Percentiles rank a stretch among this genome's conserved stretches.
Evolutionary conservation across 2,113 vertebrate species (phyloP).

Genomic region (Aspiorhynchus laticeps): DNA sequence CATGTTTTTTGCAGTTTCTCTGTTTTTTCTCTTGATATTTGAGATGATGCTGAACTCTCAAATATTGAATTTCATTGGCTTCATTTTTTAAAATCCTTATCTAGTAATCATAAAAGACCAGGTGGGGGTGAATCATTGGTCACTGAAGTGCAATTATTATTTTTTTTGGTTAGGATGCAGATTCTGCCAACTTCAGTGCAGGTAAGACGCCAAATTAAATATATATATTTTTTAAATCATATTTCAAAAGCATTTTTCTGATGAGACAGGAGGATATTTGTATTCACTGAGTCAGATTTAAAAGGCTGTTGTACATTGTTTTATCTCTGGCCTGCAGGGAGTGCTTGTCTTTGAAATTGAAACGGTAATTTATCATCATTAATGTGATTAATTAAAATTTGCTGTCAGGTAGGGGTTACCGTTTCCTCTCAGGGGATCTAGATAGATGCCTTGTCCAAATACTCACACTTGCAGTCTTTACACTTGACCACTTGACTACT

Average conservation of each 20-base stretch:
- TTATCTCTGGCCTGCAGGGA: slow-evolving; percentile 3
- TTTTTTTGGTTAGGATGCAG: not conserved
- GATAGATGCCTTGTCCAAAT: too few species aligned
- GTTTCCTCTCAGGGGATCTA: not conserved
- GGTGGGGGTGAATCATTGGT: too few species aligned
- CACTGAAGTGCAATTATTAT: too few species aligned
- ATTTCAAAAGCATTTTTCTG: not conserved
- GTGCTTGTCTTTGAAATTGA: slow-evolving; percentile 35
- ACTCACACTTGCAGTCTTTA: too few species aligned
- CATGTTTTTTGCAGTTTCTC: not conserved
- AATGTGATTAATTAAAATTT: slow-evolving; percentile 39
- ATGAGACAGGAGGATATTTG: not conserved
- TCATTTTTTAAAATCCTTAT: not conserved
- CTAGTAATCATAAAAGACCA: not conserved
- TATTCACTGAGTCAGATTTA: not conserved
- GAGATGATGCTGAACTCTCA: not conserved
- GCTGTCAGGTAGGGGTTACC: not conserved
- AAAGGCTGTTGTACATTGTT: slow-evolving; percentile 28
- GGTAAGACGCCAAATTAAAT: not conserved
- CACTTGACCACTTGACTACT: too few species aligned
- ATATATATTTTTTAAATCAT: not conserved
- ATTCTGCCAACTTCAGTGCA: too few species aligned
- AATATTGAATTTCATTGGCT: not conserved
- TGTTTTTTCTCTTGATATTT: not conserved
- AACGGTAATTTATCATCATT: slow-evolving; percentile 47